Conservation (phyloP, 2,113 vertebrate species). For the Myanophis thanlyinensis region DNA sequence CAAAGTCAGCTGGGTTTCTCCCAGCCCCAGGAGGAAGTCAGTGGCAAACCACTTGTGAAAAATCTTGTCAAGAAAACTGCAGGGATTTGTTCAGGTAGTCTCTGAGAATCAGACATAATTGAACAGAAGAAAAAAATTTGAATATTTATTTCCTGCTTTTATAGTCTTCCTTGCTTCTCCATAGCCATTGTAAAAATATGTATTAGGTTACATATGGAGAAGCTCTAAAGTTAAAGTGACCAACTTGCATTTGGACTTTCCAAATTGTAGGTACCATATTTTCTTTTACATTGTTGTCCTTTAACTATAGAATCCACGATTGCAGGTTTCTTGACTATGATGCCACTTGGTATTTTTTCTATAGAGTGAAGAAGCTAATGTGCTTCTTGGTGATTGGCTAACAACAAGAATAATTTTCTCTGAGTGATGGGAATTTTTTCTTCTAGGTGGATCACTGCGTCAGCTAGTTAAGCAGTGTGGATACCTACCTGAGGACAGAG, state of each 20-base stretch:
- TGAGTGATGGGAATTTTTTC: slow-evolving; percentile 43
- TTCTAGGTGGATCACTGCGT: slow-evolving; percentile 83
- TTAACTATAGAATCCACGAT: not conserved
- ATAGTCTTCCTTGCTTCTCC: not conserved
- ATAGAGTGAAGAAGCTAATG: not conserved
- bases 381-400: not conserved
- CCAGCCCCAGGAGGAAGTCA: not conserved
- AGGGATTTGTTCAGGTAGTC: too few species aligned
- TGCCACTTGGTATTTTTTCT: not conserved
- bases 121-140: not conserved
- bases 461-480: slow-evolving; percentile 86
- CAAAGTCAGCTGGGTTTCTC: not conserved
- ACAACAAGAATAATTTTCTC: not conserved
- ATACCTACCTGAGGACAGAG: slow-evolving; percentile 86
- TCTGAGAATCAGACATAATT: not conserved
- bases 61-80: not conserved
- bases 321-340: not conserved
- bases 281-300: not conserved
- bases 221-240: not conserved
- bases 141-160: not conserved
- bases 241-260: not conserved
- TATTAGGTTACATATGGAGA: not conserved
- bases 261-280: not conserved
- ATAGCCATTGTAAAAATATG: not conserved
- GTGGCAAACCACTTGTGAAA: not conserved